Base-by-base conservation (phyloP, 2,888 invertebrate species). In the Brachynemurus nebulosus region DNA sequence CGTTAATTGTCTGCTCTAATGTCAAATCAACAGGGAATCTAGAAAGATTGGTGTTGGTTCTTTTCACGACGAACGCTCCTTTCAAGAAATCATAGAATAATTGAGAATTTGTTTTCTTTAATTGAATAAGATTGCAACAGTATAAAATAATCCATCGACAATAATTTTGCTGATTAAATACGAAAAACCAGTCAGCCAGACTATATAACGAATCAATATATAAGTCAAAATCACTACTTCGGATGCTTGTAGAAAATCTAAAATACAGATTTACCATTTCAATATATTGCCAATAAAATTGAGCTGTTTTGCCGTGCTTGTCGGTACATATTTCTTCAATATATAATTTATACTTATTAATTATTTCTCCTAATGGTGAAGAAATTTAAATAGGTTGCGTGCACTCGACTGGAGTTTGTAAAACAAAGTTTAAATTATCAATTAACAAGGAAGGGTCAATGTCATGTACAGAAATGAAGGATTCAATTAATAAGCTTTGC, bases 131-230 rank as follows among this genome's bases (percentile, higher is more conserved):
- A 23, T 23, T 23, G 9, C 9, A 8, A 8, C 6, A 23, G 9
- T 23, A 23, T 9, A 23, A 8, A 9, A 8, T 9, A 23, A 9
- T 9, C 25, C 25, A 23, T 23, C 51, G 37, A 2, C 48, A 35
- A 35, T 51, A 53, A 39, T 53, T 51, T 25, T 2, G 42, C 9
- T 49, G 48, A 35, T 52, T 52, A 2, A 50, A 43, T 1, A 53
- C 43, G 38, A 55, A 56, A 30, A 52, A 52, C 12, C 48, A 12
- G 45, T 48, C 47, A 9, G 33, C 25, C 2, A 52, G 33, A 36
- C 49, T 47, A 14, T 46, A 45, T 12, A 52, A 11, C 7, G 34
- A 34, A 12, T 11, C 14, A 7, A 14, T 5, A 34, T 34, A 34
- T n/a, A 34, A n/a, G 6, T 34, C 34, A 14, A 34, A 34, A 14